These are phyloP conservation scores for Dendrocopos noguchii DNA, from an alignment of 2,113 vertebrate genomes.

Conservation along the genomic window DNA sequence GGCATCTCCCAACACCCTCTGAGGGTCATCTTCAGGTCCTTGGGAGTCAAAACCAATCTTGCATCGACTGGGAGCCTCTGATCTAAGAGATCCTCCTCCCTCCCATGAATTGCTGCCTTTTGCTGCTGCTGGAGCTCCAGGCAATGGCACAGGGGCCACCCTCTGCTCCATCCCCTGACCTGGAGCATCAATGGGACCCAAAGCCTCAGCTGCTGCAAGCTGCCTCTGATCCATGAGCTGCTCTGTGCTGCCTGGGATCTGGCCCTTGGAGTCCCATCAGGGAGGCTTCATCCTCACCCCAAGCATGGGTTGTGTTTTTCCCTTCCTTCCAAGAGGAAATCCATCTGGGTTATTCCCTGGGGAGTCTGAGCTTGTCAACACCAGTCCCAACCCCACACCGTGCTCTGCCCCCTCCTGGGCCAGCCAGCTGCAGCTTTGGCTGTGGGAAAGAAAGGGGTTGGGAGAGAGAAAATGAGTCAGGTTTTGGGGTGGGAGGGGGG, in stretches of 20 bases:
- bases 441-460: not conserved
- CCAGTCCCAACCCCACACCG: not conserved
- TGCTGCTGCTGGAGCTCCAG: not conserved
- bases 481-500: no score
- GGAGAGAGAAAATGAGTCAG: rapidly evolving
- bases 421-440: no score
- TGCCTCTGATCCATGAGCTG: not conserved
- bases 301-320: not conserved
- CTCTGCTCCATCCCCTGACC: rapidly evolving
- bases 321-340: not conserved
- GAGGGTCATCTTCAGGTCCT: not conserved
- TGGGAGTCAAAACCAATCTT: not conserved
- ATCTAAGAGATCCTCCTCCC: not conserved
- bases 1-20: not conserved
- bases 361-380: not conserved
- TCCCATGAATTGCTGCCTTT: not conserved
- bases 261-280: not conserved
- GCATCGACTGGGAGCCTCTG: not conserved
- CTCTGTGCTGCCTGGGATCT: not conserved
- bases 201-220: not conserved
- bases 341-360: not conserved
- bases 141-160: not conserved
- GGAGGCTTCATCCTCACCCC: not conserved
- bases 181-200: not conserved
- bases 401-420: not conserved